Conservation (phyloP, 2,888 invertebrate genomes). For the Patella caerulea region DNA sequence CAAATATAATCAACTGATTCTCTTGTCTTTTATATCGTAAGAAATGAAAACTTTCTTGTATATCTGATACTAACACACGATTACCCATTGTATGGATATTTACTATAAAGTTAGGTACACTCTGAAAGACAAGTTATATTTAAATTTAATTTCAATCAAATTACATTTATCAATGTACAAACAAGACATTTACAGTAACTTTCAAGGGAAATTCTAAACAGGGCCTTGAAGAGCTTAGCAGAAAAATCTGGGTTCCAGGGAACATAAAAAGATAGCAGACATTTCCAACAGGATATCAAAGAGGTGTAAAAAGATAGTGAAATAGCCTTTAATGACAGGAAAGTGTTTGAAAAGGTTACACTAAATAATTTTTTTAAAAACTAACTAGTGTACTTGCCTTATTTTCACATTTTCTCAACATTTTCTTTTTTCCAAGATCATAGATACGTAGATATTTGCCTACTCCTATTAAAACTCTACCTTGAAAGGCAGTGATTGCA, state of each 20-base stretch:
- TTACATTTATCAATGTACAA: background rate
- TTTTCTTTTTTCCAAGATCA: conserved; percentile 96
- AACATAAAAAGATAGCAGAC: too few relatives aligned
- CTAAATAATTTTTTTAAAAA: too few relatives aligned
- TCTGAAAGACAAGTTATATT: conserved; percentile 73
- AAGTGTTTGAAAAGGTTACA: too few relatives aligned
- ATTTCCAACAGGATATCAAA: too few relatives aligned
- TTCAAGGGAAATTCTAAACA: background rate
- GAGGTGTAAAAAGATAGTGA: too few relatives aligned
- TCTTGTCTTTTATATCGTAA: conserved; percentile 94
- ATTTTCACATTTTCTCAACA: conserved; percentile 97
- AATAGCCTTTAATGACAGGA: too few relatives aligned
- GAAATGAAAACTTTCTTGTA: conserved; percentile 93
- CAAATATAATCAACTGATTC: conserved; percentile 97
- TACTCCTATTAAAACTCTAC: conserved; percentile 90
- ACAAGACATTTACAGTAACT: background rate
- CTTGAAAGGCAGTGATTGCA: conserved; percentile 77
- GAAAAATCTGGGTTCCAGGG: too few relatives aligned
- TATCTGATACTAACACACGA: conserved; percentile 93
- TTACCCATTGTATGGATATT: conserved; percentile 95
- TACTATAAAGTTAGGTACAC: conserved; percentile 94
- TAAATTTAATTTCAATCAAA: background rate
- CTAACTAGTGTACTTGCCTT: conserved; percentile 74
- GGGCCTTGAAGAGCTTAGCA: background rate
- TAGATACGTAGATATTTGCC: conserved; percentile 93